Evolutionary conservation across 2,113 vertebrate species (phyloP).

Genomic region (Lagopus leucura): DNA sequence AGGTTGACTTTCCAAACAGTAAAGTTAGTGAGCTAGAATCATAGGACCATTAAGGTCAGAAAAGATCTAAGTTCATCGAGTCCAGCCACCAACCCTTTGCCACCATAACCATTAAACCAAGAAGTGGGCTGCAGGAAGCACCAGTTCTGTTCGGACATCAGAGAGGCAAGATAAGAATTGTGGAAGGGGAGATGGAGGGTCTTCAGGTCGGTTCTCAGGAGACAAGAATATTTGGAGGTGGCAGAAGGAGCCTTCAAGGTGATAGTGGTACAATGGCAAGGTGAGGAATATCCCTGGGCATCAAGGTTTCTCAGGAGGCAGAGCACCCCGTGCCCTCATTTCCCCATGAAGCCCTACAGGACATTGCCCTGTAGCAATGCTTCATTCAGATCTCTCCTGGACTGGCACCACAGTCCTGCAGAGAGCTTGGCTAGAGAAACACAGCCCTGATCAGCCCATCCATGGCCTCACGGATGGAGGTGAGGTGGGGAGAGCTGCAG

Average conservation of each 20-base stretch:
- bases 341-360: background rate
- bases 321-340: background rate
- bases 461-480: background rate
- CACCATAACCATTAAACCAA: background rate
- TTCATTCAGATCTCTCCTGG: background rate
- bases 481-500: background rate
- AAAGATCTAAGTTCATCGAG: too few species aligned
- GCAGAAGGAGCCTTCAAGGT: background rate
- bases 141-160: background rate
- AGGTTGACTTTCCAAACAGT: background rate
- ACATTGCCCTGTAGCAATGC: rapidly evolving
- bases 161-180: background rate
- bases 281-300: background rate
- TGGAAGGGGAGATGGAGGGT: background rate
- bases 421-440: background rate
- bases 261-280: background rate
- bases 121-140: background rate
- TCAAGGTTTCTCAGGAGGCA: background rate
- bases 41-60: too few species aligned
- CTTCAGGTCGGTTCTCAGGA: background rate
- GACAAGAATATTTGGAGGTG: background rate
- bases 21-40: background rate
- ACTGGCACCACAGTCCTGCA: background rate
- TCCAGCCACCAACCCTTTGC: too few species aligned
- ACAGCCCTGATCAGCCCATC: too few species aligned